Base-by-base conservation (phyloP, 2,797 vertebrate species). In the Synanceia verrucosa region DNA sequence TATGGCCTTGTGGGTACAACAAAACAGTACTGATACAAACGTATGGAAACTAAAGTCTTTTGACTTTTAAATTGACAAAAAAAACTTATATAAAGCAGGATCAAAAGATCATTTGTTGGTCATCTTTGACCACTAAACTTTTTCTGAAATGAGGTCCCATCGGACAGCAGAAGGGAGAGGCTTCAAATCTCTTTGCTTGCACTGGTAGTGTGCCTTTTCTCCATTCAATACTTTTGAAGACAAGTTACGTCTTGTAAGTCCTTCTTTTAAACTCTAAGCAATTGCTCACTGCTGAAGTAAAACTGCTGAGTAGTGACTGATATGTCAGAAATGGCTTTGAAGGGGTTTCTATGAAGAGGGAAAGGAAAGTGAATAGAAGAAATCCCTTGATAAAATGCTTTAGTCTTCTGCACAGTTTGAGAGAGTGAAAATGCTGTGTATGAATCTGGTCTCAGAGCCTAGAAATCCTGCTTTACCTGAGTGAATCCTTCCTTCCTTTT, bases 401-500 rank as follows among this genome's bases (percentile, higher is more conserved):
- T 53, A 24, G 9, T 66, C 12, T 44, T 69, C 21, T 8, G 14
- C 19, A 16, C 13, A 28, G 26, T 51, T 66, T 18, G 12, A 33
- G 3, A 33, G 3, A 43, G 21, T 13, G 5, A 53, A 60, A 56
- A 31, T 13, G 33, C 24, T 53, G 13, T 1, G 2, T 53, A 26
- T 46, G 7, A 61, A 47, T 79, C 5, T 44, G 13, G 29, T 66
- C 24, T 39, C n/a, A 57, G 16, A 70, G 19, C 55, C 55, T 13
- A 61, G 44, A 82, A 62, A 71, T 56, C 16, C 52, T 47, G 29
- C 13, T 70, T 55, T 19, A 47, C 44, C 29, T 33, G 37, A 73
- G 62, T 60, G 36, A 70, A 73, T 79, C 10, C 18, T 53, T 28
- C 36, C 9, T 50, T 72, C 10, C 51, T 73, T 50, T 66, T 70